These are phyloP conservation scores for Cephus sareptanus DNA, from an alignment of 2,888 invertebrate species.

Conservation along the genomic window DNA sequence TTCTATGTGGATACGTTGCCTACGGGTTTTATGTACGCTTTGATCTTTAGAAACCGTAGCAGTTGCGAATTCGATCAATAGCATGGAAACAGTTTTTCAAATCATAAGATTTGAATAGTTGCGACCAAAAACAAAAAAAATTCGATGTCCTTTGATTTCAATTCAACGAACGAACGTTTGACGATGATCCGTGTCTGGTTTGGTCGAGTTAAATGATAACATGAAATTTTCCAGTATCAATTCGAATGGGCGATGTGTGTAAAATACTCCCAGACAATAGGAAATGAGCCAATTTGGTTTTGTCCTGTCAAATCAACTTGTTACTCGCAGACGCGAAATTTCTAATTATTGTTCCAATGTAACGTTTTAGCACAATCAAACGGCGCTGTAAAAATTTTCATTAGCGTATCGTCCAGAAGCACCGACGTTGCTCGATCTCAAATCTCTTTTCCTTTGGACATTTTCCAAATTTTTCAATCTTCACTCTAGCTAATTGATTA, in stretches of 20 bases:
- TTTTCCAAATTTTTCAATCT: background rate
- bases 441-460: too few species aligned
- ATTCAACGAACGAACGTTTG: background rate
- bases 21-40: background rate
- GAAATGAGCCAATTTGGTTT: background rate
- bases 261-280: background rate
- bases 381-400: conserved; percentile 9
- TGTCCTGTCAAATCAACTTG: too few species aligned
- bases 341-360: conserved; percentile 16
- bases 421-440: background rate
- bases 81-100: background rate
- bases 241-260: background rate
- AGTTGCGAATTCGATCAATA: background rate
- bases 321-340: conserved; percentile 1
- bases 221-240: background rate
- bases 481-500: background rate
- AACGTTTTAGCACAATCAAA: conserved; percentile 21
- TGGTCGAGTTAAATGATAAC: background rate
- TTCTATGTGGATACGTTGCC: background rate
- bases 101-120: background rate
- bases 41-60: background rate
- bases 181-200: background rate
- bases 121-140: background rate
- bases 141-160: background rate
- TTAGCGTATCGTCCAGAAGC: background rate